Percentiles rank a stretch among this genome's conserved stretches.
These are phyloP conservation scores for Paralichthys olivaceus DNA, from an alignment of 2,113 vertebrate genomes.

Conservation along the genomic window DNA sequence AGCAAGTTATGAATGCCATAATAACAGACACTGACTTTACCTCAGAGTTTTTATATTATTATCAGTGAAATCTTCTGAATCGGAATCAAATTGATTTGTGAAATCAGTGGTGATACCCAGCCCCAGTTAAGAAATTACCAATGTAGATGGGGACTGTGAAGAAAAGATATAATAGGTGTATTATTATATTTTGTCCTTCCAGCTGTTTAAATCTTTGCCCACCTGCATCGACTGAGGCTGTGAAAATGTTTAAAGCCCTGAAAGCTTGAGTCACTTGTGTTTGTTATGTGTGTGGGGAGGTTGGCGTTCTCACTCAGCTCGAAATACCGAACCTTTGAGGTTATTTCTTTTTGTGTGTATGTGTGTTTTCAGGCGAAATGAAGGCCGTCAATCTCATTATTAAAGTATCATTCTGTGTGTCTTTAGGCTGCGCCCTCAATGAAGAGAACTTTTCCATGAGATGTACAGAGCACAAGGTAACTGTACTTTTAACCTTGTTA, in stretches of 20 bases:
- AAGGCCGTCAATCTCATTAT: not conserved
- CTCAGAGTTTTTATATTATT: too few relatives aligned
- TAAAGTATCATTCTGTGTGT: not conserved
- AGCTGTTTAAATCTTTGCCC: not conserved
- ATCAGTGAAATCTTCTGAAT: too few relatives aligned
- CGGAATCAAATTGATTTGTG: too few relatives aligned
- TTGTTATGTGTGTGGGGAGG: conserved; percentile 10
- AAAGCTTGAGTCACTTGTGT: not conserved
- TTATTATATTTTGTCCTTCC: too few relatives aligned
- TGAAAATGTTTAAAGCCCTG: not conserved
- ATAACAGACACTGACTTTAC: too few relatives aligned
- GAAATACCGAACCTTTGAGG: not conserved
- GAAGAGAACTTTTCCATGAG: conserved; percentile 83
- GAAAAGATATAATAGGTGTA: too few relatives aligned
- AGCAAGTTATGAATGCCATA: too few relatives aligned
- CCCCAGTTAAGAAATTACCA: too few relatives aligned
- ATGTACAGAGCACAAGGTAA: conserved; percentile 83
- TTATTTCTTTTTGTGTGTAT: not conserved
- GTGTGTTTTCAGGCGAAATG: not conserved
- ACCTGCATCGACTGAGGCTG: not conserved
- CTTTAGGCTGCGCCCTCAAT: conserved; percentile 76
- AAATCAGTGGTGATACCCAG: too few relatives aligned
- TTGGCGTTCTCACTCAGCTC: not conserved
- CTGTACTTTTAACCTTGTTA: not conserved
- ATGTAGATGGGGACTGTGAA: too few relatives aligned